Conservation (phyloP, 2,888 invertebrate species). For the Netelia melanura region DNA sequence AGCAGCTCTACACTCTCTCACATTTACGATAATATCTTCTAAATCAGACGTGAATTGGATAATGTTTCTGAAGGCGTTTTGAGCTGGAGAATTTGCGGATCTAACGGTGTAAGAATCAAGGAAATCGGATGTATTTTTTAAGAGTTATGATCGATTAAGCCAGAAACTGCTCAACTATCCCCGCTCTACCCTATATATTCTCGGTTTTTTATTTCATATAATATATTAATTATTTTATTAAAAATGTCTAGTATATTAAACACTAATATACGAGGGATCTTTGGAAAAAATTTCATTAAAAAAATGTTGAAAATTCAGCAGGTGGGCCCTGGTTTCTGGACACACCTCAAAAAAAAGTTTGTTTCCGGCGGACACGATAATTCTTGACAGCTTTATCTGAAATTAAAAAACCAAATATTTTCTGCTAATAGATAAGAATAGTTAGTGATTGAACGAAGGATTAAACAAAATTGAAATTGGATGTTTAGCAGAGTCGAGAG, state of each 20-base stretch:
- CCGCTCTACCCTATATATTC: too few species aligned
- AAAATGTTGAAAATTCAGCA: conserved; percentile 33
- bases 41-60: too few species aligned
- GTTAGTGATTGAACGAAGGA: conserved; percentile 14
- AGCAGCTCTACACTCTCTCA: too few species aligned
- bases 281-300: conserved; percentile 3
- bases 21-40: too few species aligned
- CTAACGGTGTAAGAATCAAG: too few species aligned
- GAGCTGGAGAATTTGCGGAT: too few species aligned
- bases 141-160: too few species aligned
- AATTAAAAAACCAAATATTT: too few species aligned
- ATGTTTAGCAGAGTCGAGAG: conserved; percentile 3
- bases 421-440: not conserved
- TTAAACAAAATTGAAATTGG: conserved; percentile 4
- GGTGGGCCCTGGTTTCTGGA: conserved; percentile 4
- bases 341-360: not conserved
- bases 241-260: conserved; percentile 1
- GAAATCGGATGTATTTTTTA: too few species aligned
- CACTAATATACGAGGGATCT: conserved; percentile 16
- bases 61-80: too few species aligned
- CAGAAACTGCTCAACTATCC: too few species aligned
- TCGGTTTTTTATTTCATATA: not conserved
- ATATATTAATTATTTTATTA: not conserved
- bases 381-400: too few species aligned
- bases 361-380: conserved; percentile 7